Conservation (phyloP, 2,888 invertebrate species). For the Tinea semifulvella region DNA sequence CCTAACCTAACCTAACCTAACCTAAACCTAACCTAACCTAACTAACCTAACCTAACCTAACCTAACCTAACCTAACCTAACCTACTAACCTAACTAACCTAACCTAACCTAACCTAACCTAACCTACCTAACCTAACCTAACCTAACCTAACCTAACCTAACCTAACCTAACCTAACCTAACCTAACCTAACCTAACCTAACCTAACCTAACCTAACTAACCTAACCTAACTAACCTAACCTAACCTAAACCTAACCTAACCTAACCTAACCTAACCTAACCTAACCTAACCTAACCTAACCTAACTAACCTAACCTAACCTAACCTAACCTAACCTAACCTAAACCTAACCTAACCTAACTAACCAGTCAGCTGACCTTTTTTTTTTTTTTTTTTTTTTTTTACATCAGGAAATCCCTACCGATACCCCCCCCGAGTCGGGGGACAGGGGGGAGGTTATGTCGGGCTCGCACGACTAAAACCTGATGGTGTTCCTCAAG, state of each 20-base stretch:
- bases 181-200: constrained; percentile 17
- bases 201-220: constrained; percentile 9
- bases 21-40: constrained; percentile 14
- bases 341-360: too few relatives aligned
- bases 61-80: constrained; percentile 18
- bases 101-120: constrained; percentile 18
- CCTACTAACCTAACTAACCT: constrained; percentile 21
- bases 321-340: constrained; percentile 20
- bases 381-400: too few relatives aligned
- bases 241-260: constrained; percentile 15
- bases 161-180: constrained; percentile 15
- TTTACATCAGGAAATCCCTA: constrained; percentile 26
- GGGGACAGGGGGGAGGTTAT: too few relatives aligned
- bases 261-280: constrained; percentile 25
- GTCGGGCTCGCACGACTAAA: too few relatives aligned
- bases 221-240: constrained; percentile 10
- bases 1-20: constrained; percentile 17
- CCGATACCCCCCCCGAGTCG: too few relatives aligned
- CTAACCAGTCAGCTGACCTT: too few relatives aligned
- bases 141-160: not conserved
- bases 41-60: constrained; percentile 17
- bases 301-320: constrained; percentile 26
- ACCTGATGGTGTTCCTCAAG: too few relatives aligned
- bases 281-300: constrained; percentile 26
- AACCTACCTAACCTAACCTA: constrained; percentile 15